Percentiles rank a stretch among this genome's conserved stretches.
Evolutionary conservation across 2,888 invertebrate genomes (phyloP).

Genomic region (Lepidocyrtinus sp.): DNA sequence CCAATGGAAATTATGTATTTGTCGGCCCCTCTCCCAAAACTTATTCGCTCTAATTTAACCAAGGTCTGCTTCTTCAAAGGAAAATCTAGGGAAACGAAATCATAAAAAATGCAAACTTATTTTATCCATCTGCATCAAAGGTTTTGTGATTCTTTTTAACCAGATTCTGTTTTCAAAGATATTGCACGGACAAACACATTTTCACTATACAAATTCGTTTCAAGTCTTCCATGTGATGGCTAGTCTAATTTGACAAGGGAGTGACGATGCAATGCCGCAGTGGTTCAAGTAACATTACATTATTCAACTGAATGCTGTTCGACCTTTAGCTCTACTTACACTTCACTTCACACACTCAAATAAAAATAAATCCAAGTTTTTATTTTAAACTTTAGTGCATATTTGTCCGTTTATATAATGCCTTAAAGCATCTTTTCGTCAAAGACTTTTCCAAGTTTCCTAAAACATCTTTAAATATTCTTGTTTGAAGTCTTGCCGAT

Average conservation of each 20-base stretch:
- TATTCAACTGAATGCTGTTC: neutral
- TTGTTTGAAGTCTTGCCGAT: neutral
- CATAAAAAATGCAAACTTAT: neutral
- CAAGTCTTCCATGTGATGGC: neutral
- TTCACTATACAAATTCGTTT: neutral
- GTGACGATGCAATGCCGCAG: neutral
- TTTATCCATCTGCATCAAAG: neutral
- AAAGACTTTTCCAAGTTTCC: neutral
- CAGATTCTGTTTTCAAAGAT: no score
- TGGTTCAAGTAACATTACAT: neutral
- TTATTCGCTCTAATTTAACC: neutral
- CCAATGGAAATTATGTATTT: neutral
- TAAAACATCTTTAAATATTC: neutral
- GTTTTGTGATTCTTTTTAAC: neutral
- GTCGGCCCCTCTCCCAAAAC: neutral
- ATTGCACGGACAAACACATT: no score
- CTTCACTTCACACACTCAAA: neutral
- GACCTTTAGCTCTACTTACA: neutral
- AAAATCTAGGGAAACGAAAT: neutral
- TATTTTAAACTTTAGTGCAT: neutral
- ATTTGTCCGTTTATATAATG: neutral
- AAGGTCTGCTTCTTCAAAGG: neutral
- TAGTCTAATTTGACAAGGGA: conserved; percentile 3
- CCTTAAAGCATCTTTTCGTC: neutral
- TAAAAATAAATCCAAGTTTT: conserved; percentile 2